These are phyloP conservation scores for Cottoperca gobio DNA, from an alignment of 2,797 vertebrate genomes.

Conservation along the genomic window DNA sequence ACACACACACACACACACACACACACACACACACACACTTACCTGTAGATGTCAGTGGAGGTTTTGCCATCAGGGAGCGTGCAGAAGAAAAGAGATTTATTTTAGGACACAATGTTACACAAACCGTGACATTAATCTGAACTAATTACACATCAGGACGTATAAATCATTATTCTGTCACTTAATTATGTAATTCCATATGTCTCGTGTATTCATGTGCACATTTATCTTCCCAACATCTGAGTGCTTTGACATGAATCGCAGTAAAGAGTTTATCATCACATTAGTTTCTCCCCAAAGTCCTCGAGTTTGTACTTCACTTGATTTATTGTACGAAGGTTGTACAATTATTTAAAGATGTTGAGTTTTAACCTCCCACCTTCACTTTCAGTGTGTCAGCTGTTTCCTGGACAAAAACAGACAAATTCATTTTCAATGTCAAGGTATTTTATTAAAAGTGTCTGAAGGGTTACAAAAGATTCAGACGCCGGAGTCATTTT, in stretches of 20 bases:
- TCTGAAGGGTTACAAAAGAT: background rate
- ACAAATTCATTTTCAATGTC: background rate
- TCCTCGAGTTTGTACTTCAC: background rate
- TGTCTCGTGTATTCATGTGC: constrained; percentile 1
- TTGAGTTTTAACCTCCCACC: background rate
- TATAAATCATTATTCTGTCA: constrained; percentile 10
- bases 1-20: background rate
- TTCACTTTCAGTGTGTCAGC: background rate
- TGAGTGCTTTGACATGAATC: constrained; percentile 15
- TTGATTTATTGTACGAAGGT: constrained; percentile 12
- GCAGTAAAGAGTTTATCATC: constrained; percentile 20
- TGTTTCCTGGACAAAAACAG: constrained; percentile 11
- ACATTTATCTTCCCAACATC: constrained; percentile 31
- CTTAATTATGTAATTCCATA: constrained; percentile 28
- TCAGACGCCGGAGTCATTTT: background rate
- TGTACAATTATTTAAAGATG: background rate
- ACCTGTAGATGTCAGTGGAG: constrained; percentile 59
- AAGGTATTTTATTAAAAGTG: background rate
- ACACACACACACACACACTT: constrained; percentile 51
- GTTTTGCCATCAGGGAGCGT: constrained; percentile 27
- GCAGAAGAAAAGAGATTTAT: constrained; percentile 24
- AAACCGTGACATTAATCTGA: constrained; percentile 16
- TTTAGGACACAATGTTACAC: constrained; percentile 29
- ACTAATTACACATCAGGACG: constrained; percentile 13
- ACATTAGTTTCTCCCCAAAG: constrained; percentile 18